Evolutionary conservation across 1,140 invertebrate species (phyloP), one percentile per base, ranked within the genome.

Genomic region (Penaeus japonicus): DNA sequence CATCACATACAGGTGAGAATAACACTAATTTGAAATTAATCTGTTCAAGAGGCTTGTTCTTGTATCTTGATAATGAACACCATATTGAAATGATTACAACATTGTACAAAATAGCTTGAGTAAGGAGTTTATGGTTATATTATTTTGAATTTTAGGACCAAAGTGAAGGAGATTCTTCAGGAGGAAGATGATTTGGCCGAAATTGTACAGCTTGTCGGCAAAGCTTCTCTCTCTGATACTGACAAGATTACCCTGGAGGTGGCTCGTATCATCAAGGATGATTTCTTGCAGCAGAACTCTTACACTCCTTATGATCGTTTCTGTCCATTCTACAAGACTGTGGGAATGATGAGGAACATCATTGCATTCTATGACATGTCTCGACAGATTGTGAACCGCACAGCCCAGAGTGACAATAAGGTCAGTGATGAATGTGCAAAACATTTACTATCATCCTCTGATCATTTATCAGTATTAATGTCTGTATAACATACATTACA

Each of bases 311-410:
- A 99, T 93, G 98, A 99, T 94, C 95, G 98, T 90, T 99, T 98
- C 94, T 99, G 99, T 93, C 99, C 99, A 92, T 99, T 99, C 95
- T 99, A 99, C 94, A 99, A 99, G 94, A 99, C 98, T 39, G 97
- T 98, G 22, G 98, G 98, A 90, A 99, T 99, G 99, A 93, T 99
- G 92, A 96, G 95, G 92, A 99, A 99, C 94, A 99, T 99, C 94
- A 99, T 99, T 92, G 95, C 96, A 53, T 99, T 99, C 93, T 99
- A 99, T 92, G 99, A 99, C 92, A 96, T 99, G 96, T 96, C 99
- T 18, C 96, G 97, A 89, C 98, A 99, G 92, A 96, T 98, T 15
- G 98, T 99, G 4, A 98, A 99, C 94, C 96, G 97, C 78, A 99
- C 98, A 39, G 97, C 98, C 27, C 98, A 99, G 93, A 98, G 97